phyloP scores from a whole-genome alignment of 2,113 vertebrate genomes.

The Romanogobio albipinnatus region DNA sequence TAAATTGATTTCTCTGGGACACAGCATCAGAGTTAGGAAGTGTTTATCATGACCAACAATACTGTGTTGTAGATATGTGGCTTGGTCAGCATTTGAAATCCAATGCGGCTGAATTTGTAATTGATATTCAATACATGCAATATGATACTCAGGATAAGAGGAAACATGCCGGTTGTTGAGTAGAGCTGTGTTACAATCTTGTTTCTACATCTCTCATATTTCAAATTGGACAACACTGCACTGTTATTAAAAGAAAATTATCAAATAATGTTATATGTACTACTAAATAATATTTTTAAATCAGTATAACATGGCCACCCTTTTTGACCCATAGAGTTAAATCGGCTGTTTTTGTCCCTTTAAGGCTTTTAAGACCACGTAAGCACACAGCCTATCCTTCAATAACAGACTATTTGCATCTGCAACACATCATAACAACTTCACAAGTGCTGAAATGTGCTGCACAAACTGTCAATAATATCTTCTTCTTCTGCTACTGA shows the following conservation, averaged over 20 bases:
- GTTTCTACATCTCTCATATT: not conserved
- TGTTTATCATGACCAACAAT: conserved; percentile 27
- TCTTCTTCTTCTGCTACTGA: not conserved
- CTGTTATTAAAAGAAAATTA: not conserved
- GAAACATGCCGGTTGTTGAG: not conserved
- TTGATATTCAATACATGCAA: conserved; percentile 6
- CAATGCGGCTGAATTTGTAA: not conserved
- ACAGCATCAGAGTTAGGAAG: not conserved
- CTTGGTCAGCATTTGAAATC: not conserved
- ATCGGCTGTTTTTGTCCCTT: not conserved
- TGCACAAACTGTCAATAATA: not conserved
- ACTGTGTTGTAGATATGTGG: not conserved
- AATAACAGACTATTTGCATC: not conserved
- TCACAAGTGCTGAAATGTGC: not conserved
- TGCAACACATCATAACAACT: not conserved
- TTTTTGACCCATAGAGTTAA: not conserved
- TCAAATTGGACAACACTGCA: not conserved
- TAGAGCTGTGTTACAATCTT: not conserved
- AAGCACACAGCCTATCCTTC: not conserved
- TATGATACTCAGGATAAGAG: not conserved
- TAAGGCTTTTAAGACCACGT: not conserved
- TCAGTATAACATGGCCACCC: not conserved
- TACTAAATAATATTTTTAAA: not conserved
- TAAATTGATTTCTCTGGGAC: conserved; percentile 36
- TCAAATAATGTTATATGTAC: not conserved